Evolutionary conservation across 2,113 vertebrate genomes (phyloP).

Genomic region (Pteronura brasiliensis): DNA sequence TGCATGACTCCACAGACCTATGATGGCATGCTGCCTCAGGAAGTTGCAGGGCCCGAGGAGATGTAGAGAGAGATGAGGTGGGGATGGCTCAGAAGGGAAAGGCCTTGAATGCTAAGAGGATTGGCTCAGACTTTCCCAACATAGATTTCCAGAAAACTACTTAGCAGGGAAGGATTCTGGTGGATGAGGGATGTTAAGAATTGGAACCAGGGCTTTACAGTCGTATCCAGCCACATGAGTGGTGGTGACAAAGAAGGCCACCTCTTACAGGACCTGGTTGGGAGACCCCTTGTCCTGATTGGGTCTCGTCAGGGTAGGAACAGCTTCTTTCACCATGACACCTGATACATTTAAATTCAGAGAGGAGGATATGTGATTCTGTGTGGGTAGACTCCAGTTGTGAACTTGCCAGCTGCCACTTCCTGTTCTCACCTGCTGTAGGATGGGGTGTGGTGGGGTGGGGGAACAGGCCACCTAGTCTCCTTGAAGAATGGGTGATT

Average conservation of each 20-base stretch:
- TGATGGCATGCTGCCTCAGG: not conserved
- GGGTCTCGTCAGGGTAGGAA: not conserved
- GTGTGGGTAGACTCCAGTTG: constrained; percentile 82
- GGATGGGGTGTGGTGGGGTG: constrained; percentile 45
- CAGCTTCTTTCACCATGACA: not conserved
- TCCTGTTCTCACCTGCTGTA: constrained; percentile 82
- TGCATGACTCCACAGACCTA: not conserved
- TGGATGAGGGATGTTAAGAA: not conserved
- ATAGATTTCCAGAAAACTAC: not conserved
- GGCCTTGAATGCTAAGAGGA: not conserved
- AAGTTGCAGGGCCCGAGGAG: not conserved
- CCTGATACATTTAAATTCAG: constrained; percentile 75
- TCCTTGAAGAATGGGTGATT: constrained; percentile 74
- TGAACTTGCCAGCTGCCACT: constrained; percentile 81
- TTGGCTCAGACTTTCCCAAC: not conserved
- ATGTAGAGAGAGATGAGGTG: not conserved
- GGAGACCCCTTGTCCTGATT: not conserved
- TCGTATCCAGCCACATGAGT: not conserved
- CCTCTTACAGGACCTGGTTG: rapidly evolving
- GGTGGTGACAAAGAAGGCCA: not conserved
- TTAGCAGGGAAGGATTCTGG: not conserved
- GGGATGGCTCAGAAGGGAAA: not conserved
- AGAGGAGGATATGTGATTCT: constrained; percentile 78
- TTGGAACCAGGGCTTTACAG: not conserved
- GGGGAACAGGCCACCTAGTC: constrained; percentile 60